These are phyloP conservation scores for Ochropleura leucogaster DNA, from an alignment of 2,888 invertebrate genomes.

Conservation along the genomic window DNA sequence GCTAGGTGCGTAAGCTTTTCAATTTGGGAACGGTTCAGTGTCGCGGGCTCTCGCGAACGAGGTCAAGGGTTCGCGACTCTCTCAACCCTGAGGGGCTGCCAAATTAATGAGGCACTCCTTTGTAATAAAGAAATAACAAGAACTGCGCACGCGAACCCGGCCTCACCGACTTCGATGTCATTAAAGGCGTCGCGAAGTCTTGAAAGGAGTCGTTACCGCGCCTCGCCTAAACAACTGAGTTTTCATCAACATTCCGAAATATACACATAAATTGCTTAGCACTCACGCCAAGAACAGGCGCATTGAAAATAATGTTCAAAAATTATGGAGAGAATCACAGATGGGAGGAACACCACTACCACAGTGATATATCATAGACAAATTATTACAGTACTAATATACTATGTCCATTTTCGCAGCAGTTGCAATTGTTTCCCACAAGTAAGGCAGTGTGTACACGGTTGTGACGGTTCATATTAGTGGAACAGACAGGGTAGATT, in stretches of 20 bases:
- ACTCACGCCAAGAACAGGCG: slow-evolving; percentile 67
- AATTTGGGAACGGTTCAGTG: slow-evolving; percentile 82
- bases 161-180: slow-evolving; percentile 86
- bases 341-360: not conserved
- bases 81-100: slow-evolving; percentile 90
- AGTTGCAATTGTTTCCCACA: slow-evolving; percentile 59
- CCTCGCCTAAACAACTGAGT: slow-evolving; percentile 86
- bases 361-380: slow-evolving; percentile 5
- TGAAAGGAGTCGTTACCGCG: slow-evolving; percentile 86
- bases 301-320: slow-evolving; percentile 61
- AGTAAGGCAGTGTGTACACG: slow-evolving; percentile 65
- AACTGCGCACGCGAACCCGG: slow-evolving; percentile 89
- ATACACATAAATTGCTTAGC: slow-evolving; percentile 75
- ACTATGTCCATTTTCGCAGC: slow-evolving; percentile 42
- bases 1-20: slow-evolving; percentile 88
- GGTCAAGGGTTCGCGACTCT: slow-evolving; percentile 90
- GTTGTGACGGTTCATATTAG: slow-evolving; percentile 74
- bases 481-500: slow-evolving; percentile 78
- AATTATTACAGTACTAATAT: slow-evolving; percentile 28
- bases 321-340: slow-evolving; percentile 33
- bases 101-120: slow-evolving; percentile 91
- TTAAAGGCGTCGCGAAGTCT: slow-evolving; percentile 88
- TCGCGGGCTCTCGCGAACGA: slow-evolving; percentile 86
- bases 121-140: slow-evolving; percentile 91
- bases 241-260: slow-evolving; percentile 81